These are phyloP conservation scores for Dyspetes luteomarginatus DNA, from an alignment of 2,888 invertebrate genomes.

Conservation along the genomic window DNA sequence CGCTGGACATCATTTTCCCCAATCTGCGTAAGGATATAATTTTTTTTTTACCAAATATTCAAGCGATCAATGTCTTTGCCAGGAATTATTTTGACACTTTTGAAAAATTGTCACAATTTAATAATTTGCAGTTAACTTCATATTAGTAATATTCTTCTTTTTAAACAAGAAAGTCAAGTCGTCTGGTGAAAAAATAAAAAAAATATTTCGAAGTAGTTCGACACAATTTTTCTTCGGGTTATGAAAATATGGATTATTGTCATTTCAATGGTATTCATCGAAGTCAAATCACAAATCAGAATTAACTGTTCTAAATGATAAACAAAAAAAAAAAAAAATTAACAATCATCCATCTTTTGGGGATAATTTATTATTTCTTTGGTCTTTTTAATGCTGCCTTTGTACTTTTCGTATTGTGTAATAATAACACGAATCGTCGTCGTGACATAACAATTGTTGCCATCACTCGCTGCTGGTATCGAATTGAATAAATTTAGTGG, in stretches of 20 bases:
- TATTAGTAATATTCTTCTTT: background rate
- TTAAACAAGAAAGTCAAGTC: background rate
- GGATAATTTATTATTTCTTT: background rate
- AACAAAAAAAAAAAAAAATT: background rate
- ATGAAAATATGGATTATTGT: background rate
- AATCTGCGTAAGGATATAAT: background rate
- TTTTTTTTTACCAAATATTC: background rate
- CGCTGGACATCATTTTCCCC: background rate
- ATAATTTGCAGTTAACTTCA: background rate
- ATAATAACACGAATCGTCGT: constrained; percentile 14
- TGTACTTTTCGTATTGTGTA: constrained; percentile 17
- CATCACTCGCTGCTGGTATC: background rate
- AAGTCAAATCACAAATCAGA: background rate
- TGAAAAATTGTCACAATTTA: background rate
- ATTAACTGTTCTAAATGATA: background rate
- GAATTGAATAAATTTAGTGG: constrained; percentile 7
- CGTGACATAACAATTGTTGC: constrained; percentile 28
- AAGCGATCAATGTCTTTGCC: background rate
- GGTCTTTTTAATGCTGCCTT: constrained; percentile 3
- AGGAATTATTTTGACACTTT: background rate
- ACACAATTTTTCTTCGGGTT: background rate
- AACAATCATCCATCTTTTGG: background rate
- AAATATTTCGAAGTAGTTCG: background rate
- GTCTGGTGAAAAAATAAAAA: background rate
- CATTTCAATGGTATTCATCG: background rate